These are phyloP conservation scores for Cantharis flavilabris DNA, from an alignment of 2,888 invertebrate species.

Conservation along the genomic window DNA sequence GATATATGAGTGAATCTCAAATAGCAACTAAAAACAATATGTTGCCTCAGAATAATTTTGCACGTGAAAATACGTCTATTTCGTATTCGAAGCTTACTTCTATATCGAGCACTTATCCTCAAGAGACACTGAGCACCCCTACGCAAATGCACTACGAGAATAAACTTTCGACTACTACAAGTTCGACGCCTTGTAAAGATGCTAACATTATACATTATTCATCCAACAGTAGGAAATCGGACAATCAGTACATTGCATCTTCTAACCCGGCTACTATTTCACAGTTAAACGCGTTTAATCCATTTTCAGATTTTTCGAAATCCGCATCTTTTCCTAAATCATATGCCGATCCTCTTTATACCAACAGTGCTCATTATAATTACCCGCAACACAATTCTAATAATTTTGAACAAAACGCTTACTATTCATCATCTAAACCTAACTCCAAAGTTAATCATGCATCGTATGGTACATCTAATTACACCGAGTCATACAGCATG, in stretches of 20 bases:
- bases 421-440: constrained; percentile 10
- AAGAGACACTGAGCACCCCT: neutral
- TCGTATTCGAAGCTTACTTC: constrained; percentile 12
- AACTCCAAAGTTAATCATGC: neutral
- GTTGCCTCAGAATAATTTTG: constrained; percentile 6
- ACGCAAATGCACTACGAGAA: constrained; percentile 2
- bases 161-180: neutral
- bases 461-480: constrained; percentile 4
- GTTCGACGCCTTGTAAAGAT: neutral
- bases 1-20: neutral
- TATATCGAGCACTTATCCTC: neutral
- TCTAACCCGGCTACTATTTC: constrained; percentile 10
- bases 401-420: constrained; percentile 19
- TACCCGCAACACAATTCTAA: constrained; percentile 36
- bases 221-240: neutral
- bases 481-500: constrained; percentile 10
- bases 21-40: neutral
- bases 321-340: constrained; percentile 35
- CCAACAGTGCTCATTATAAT: constrained; percentile 45
- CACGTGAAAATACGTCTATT: constrained; percentile 6
- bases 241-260: constrained; percentile 8
- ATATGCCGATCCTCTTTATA: constrained; percentile 47
- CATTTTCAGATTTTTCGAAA: constrained; percentile 44
- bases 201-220: constrained; percentile 3
- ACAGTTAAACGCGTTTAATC: constrained; percentile 46